Base-by-base conservation (phyloP, 2,888 invertebrate species). In the Himalopsyche tibetana region DNA sequence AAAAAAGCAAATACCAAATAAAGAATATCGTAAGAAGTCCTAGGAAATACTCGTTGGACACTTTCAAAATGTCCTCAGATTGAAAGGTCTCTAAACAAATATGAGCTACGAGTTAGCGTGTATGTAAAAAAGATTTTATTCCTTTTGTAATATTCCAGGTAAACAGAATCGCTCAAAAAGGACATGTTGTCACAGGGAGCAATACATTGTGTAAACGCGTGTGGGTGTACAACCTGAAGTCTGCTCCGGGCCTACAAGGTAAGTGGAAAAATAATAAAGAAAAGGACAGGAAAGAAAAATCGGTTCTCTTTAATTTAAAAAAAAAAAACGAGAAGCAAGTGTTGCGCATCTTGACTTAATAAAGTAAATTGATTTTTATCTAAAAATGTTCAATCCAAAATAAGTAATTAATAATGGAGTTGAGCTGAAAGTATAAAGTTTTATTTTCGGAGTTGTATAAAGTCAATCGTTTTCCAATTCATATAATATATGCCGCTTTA, bases 131-230 rank as follows among this genome's bases (percentile, higher is more conserved):
- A 63, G 63, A 63, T 63, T 63, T 56, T 63, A 4, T 63, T 19
- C 28, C 63, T 63, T 63, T 63, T 63, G 19, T 28, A 19, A 63
- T n/a, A 28, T 8, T n/a, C n/a, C 19, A 63, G 19, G 63, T 63
- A 63, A 63, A 63, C 63, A 63, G 19, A 63, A 11, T 28, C 19
- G 63, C 11, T 63, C 63, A 63, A 63, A 63, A 63, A 63, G 63
- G 63, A 63, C 63, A 63, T 63, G 63, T 63, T 63, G 63, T 63
- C 63, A 63, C 63, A 63, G 4, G 63, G 63, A 63, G 63, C 63
- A 63, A 63, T 63, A 63, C 63, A 63, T 63, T 63, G 63, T 63
- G 63, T 63, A 63, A 63, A 63, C 63, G 63, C 28, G 63, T 19
- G 63, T 63, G 28, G 63, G 63, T 19, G 63, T 63, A 63, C 63